Evolutionary conservation across 2,888 invertebrate genomes (phyloP), one percentile per base, ranked within the genome.

Genomic region (Oxycera nigricornis): DNA sequence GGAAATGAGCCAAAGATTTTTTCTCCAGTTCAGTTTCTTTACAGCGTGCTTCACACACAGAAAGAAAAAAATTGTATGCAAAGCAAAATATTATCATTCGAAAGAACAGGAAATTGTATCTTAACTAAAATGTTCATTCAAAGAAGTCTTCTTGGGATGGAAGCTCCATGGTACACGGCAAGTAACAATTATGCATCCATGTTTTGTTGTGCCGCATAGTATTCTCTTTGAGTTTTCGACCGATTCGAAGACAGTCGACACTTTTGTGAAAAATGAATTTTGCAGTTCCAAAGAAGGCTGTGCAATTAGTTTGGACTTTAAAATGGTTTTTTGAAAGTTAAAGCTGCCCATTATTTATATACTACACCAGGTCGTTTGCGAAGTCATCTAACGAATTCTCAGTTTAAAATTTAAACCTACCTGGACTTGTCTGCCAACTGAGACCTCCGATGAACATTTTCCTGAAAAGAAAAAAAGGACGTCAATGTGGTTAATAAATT

Each of bases 371-470:
- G n/a, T n/a, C n/a, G n/a, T n/a, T n/a, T n/a, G n/a, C n/a, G n/a
- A n/a, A n/a, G n/a, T n/a, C n/a, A n/a, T n/a, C n/a, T 35, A 35
- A 35, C 11, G 6, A 35, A 35, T 35, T 35, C 11, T 35, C 35
- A 7, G 6, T 11, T 3, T n/a, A n/a, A n/a, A n/a, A n/a, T n/a
- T n/a, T n/a, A n/a, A n/a, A n/a, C 90, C 89, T 91, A 98, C 97
- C 97, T 93, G 97, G 97, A 90, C 97, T 97, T 86, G 98, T 98
- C 90, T 98, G 98, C 98, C 98, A 98, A 90, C 97, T 97, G 86
- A 98, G 92, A 85, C 98, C 98, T 86, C 98, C 98, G 89, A 98
- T 96, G 92, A 98, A 98, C 97, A 98, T 98, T 94, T 98, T 98
- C 90, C 98, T 98, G 92, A 83, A 95, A 94, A 82, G 84, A 87